phyloP scores from a whole-genome alignment of 2,113 vertebrate species.

The Oncorhynchus masou region DNA sequence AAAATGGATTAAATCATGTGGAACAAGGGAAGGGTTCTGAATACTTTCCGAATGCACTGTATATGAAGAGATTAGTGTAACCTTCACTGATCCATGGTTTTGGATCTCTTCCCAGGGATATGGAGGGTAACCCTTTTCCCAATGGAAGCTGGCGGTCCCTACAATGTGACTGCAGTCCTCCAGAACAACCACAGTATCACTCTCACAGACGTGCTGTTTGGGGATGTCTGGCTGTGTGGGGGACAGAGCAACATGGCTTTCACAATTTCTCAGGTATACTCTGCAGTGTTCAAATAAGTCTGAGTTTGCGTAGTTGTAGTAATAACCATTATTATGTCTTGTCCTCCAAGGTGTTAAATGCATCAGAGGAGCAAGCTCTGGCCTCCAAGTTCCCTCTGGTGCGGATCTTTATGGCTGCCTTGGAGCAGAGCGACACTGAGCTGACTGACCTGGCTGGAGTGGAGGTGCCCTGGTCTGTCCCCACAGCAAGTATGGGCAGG shows the following conservation, averaged over 20 bases:
- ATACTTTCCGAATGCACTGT: too few species aligned
- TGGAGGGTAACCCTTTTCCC: conserved; percentile 81
- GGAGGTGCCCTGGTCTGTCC: conserved; percentile 79
- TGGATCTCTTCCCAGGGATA: conserved; percentile 39
- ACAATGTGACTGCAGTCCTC: conserved; percentile 59
- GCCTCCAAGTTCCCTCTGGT: conserved; percentile 74
- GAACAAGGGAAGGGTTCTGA: too few species aligned
- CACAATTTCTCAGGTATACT: conserved; percentile 70
- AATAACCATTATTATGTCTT: neutral
- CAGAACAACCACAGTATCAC: conserved; percentile 48
- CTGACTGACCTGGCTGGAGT: conserved; percentile 75
- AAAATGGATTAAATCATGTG: too few species aligned
- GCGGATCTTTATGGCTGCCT: conserved; percentile 74
- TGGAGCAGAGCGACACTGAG: conserved; percentile 60
- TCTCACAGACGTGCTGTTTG: conserved; percentile 82
- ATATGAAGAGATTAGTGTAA: neutral
- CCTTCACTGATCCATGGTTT: neutral
- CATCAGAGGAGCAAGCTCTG: conserved; percentile 70
- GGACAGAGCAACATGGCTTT: conserved; percentile 96
- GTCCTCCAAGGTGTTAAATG: conserved; percentile 78
- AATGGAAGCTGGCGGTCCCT: conserved; percentile 81
- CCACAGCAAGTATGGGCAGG: conserved; percentile 69
- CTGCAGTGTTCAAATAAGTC: too few species aligned
- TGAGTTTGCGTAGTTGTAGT: too few species aligned
- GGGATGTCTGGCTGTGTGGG: conserved; percentile 91